phyloP scores from a whole-genome alignment of 1,140 invertebrate genomes.

The Aphelinus atriplicis region DNA sequence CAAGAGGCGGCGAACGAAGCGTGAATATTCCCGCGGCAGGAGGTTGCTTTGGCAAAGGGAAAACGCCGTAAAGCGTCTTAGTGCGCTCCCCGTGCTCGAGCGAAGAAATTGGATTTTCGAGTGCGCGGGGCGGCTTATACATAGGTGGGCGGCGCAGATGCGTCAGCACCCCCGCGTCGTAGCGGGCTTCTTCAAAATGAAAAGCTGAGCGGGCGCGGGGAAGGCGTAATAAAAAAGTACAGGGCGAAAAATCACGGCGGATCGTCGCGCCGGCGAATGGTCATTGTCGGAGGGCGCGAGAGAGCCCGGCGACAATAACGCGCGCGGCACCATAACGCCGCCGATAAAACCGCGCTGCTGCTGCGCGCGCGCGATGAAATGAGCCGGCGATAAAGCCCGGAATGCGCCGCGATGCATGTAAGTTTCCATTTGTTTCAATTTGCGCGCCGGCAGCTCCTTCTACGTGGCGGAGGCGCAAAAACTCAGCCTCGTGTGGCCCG shows the following conservation, averaged over 20 bases:
- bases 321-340: conserved; percentile 51
- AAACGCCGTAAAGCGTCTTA: conserved; percentile 19
- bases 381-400: conserved; percentile 58
- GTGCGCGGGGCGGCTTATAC: background rate
- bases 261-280: conserved; percentile 42
- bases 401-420: conserved; percentile 58
- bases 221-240: conserved; percentile 26
- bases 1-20: background rate
- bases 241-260: conserved; percentile 38
- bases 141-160: background rate
- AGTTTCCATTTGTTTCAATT: conserved; percentile 63
- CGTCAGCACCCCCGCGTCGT: background rate
- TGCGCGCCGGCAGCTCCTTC: conserved; percentile 32
- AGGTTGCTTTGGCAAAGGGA: conserved; percentile 28
- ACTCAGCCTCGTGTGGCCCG: no score
- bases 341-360: conserved; percentile 56
- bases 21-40: conserved; percentile 16
- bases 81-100: background rate
- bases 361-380: conserved; percentile 54
- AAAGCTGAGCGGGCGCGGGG: conserved; percentile 7
- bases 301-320: conserved; percentile 55
- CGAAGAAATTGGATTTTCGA: conserved; percentile 37
- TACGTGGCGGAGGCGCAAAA: background rate
- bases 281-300: conserved; percentile 42
- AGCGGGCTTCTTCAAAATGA: conserved; percentile 18